Evolutionary conservation across 1,140 invertebrate species (phyloP), one percentile per base, ranked within the genome.

Genomic region (Oryzaephilus surinamensis): DNA sequence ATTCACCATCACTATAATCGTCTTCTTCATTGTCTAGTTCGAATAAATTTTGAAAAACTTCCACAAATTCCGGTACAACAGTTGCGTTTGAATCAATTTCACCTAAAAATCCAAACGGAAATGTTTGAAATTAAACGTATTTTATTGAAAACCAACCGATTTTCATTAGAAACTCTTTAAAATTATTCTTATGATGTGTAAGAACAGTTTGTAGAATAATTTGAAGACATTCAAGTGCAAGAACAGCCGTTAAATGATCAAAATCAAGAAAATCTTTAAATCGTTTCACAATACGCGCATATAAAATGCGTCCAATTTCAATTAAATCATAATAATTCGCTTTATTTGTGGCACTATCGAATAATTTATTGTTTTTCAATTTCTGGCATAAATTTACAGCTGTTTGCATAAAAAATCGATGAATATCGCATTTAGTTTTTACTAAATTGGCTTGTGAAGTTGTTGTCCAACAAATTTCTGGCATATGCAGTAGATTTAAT

Each of bases 191-290:
- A 39, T 65, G 64, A 4, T 54, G 47, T 3, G 55, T 57, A 39
- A 64, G 66, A 2, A 73, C 61, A n/a, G 70, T 54, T 20, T 52
- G 55, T 14, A 69, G 57, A 28, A 73, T 66, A 44, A 71, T 61
- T 35, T 67, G 61, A 32, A 76, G 77, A 44, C 70, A 75, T 48
- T 75, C 68, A 10, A 70, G 41, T 10, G 66, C 63, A 6, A 67
- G 38, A 23, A 61, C 44, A 1, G 66, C 60, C 4, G 61, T 60
- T 16, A 57, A 48, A 38, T 62, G 44, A 46, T 74, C 66, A 37
- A 71, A 66, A 29, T 63, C 51, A 5, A 51, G 38, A 8, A 65
- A 53, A n/a, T 61, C 50, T 3, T 62, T 46, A 6, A 72, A 46
- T 38, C 66, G 50, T 19, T 49, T 48, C 14, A 69, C 61, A 26